Percentiles rank a stretch among this genome's conserved stretches.
Conservation (phyloP, 2,797 vertebrate genomes). For the Onychomys arenicola region DNA sequence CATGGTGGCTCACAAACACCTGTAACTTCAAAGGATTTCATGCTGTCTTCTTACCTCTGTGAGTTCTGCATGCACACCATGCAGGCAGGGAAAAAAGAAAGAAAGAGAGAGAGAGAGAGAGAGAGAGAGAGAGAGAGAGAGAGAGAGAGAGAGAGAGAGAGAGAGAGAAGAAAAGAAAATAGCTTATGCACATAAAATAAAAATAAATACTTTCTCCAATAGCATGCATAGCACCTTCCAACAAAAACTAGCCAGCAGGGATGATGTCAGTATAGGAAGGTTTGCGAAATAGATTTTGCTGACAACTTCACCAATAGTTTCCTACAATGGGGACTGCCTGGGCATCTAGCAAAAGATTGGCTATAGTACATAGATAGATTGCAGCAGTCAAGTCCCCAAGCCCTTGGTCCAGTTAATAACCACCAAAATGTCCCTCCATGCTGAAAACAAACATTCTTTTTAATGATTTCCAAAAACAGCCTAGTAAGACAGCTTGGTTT, state of each 20-base stretch:
- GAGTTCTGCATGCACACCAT: background rate
- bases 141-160: background rate
- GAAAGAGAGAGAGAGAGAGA: background rate
- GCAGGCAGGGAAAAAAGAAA: background rate
- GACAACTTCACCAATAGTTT: background rate
- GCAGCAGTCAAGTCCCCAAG: background rate
- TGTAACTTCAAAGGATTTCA: background rate
- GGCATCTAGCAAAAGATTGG: background rate
- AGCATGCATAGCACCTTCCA: background rate
- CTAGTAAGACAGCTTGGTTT: background rate
- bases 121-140: background rate
- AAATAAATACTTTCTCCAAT: background rate
- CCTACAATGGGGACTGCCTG: background rate
- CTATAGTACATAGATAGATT: background rate
- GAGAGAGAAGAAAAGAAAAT: no score
- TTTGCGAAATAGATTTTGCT: background rate
- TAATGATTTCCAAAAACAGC: background rate
- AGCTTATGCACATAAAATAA: background rate
- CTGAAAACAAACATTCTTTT: slow-evolving; percentile 14
- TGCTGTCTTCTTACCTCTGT: background rate
- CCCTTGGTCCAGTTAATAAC: background rate
- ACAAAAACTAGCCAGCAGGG: background rate
- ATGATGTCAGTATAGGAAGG: background rate
- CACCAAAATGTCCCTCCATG: background rate
- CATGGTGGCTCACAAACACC: background rate